phyloP scores from a whole-genome alignment of 2,113 vertebrate species.

The Vireo altiloquus region DNA sequence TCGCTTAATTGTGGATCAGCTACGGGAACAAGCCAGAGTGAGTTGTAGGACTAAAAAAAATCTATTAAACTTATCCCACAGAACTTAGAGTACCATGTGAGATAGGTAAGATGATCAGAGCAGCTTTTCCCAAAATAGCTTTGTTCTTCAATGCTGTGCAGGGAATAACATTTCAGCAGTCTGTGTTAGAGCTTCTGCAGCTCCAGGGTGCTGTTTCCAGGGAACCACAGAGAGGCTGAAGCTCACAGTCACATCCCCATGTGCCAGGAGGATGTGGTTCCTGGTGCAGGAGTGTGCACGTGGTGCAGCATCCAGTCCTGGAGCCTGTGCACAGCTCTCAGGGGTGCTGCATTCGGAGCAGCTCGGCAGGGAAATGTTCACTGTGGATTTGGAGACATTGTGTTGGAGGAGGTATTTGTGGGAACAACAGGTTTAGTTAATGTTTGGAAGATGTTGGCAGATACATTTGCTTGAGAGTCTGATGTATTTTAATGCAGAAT shows the following conservation, averaged over 20 bases:
- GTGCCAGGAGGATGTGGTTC: background rate
- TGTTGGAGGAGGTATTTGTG: background rate
- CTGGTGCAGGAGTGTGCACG: fast-evolving
- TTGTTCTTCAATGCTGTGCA: background rate
- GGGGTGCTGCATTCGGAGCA: background rate
- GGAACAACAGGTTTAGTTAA: background rate
- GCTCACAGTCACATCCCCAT: background rate
- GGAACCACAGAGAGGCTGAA: background rate
- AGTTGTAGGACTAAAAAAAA: constrained; percentile 37
- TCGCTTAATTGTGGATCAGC: constrained; percentile 83
- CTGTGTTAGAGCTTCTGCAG: background rate
- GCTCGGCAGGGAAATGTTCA: background rate
- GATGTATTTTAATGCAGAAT: background rate
- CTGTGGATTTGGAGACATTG: background rate
- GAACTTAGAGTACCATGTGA: background rate
- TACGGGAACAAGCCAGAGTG: constrained; percentile 83
- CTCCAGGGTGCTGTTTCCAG: background rate
- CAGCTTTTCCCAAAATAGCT: constrained; percentile 17
- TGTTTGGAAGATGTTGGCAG: background rate
- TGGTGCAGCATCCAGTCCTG: background rate
- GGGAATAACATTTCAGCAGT: background rate
- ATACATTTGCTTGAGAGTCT: background rate
- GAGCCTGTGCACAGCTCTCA: background rate
- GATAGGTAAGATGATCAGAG: background rate
- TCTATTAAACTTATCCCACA: background rate